Conservation (phyloP, 2,797 vertebrate genomes). For the Lacerta agilis region DNA sequence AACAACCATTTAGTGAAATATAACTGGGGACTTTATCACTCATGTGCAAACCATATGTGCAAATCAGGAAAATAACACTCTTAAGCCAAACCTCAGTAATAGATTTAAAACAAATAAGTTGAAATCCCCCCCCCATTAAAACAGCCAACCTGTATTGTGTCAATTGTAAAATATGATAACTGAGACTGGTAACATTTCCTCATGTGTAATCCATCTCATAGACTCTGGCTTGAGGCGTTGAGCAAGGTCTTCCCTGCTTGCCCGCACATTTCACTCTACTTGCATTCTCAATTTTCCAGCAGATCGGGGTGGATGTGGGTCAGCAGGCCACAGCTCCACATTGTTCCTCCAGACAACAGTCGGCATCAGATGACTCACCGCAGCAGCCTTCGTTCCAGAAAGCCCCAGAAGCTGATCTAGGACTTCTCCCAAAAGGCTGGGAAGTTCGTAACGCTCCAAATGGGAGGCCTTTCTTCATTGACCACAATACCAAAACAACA, state of each 20-base stretch:
- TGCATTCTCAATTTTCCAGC: conserved; percentile 6
- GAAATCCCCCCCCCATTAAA: too few species aligned
- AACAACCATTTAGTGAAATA: too few species aligned
- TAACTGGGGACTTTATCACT: too few species aligned
- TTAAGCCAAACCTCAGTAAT: too few species aligned
- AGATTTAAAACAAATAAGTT: too few species aligned
- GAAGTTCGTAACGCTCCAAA: conserved; percentile 91
- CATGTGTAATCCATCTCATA: too few species aligned
- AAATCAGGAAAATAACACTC: too few species aligned
- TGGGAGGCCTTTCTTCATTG: conserved; percentile 93
- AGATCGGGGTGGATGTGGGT: conserved; percentile 70
- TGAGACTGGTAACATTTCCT: too few species aligned
- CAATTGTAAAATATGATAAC: too few species aligned
- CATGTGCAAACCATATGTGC: too few species aligned
- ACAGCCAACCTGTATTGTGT: too few species aligned
- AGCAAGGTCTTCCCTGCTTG: neutral
- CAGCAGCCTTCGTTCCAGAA: conserved; percentile 72
- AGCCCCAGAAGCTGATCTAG: conserved; percentile 74
- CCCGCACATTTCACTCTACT: neutral
- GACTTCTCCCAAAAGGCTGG: conserved; percentile 89
- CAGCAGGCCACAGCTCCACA: conserved; percentile 67
- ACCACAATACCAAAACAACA: conserved; percentile 94
- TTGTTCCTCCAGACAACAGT: conserved; percentile 57
- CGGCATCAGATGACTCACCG: conserved; percentile 67
- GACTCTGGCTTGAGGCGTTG: neutral